phyloP scores from a whole-genome alignment of 1,140 invertebrate species.

The Cyrtorhinus lividipennis region DNA sequence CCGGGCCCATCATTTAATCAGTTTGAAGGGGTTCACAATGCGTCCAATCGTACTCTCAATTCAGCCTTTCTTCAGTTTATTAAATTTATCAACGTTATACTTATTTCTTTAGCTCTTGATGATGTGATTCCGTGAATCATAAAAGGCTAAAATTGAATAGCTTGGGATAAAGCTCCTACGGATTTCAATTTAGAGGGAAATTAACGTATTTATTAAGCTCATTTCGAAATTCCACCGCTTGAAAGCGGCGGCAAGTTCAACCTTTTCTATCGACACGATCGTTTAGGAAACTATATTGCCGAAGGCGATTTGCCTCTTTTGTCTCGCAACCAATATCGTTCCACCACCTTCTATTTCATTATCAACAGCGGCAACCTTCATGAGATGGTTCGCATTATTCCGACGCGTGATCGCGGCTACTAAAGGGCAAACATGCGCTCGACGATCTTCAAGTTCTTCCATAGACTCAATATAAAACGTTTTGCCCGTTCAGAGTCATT shows the following conservation, averaged over 20 bases:
- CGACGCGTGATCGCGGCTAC: background rate
- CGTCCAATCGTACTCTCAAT: no score
- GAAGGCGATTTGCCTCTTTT: background rate
- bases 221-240: background rate
- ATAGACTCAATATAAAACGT: background rate
- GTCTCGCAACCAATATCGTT: background rate
- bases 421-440: background rate
- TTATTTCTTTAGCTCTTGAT: no score
- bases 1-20: no score
- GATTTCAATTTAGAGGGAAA: background rate
- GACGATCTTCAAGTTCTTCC: background rate
- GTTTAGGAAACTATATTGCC: background rate
- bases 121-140: no score
- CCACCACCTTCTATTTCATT: background rate
- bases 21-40: no score
- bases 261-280: no score
- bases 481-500: background rate
- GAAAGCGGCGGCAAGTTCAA: no score
- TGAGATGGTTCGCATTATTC: background rate
- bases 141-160: background rate
- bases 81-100: no score
- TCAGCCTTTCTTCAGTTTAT: no score
- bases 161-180: background rate
- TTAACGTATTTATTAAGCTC: background rate
- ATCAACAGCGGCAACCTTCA: background rate